Conservation (phyloP, 2,888 invertebrate genomes). For the Germaria angustata region DNA sequence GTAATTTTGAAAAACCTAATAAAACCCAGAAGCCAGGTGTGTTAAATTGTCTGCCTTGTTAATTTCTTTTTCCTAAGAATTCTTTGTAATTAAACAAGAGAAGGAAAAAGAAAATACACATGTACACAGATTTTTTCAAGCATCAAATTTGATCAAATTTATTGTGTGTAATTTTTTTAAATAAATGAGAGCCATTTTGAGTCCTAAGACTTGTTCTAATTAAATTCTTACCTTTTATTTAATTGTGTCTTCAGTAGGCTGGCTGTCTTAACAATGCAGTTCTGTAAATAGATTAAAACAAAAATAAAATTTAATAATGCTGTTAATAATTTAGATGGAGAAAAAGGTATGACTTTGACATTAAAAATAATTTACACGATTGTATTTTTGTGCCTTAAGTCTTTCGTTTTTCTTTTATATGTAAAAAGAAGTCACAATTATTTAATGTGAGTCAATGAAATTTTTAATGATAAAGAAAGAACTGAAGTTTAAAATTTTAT, state of each 20-base stretch:
- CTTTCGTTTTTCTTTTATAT: slow-evolving; percentile 18
- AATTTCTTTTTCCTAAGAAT: not conserved
- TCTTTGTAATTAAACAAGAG: not conserved
- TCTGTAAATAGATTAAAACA: slow-evolving; percentile 41
- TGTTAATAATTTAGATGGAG: slow-evolving; percentile 22
- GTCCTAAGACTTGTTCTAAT: no score
- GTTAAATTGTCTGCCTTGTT: slow-evolving; percentile 19
- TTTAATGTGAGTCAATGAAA: slow-evolving; percentile 20
- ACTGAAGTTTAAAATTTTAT: no score
- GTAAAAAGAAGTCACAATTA: not conserved
- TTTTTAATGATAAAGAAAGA: no score
- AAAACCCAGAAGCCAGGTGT: not conserved
- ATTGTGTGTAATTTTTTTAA: no score
- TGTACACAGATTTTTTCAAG: slow-evolving; percentile 36
- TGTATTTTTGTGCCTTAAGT: slow-evolving; percentile 10
- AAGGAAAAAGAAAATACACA: not conserved
- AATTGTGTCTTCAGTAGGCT: slow-evolving; percentile 20
- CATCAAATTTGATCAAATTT: slow-evolving; percentile 43
- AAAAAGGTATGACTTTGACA: not conserved
- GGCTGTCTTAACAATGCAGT: not conserved
- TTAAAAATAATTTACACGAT: not conserved
- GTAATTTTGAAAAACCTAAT: not conserved
- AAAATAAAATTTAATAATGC: slow-evolving; percentile 25
- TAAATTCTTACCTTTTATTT: slow-evolving; percentile 53
- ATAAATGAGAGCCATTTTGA: no score